Base-by-base conservation (phyloP, 2,113 vertebrate genomes). In the Chlorodrepanis virens region DNA sequence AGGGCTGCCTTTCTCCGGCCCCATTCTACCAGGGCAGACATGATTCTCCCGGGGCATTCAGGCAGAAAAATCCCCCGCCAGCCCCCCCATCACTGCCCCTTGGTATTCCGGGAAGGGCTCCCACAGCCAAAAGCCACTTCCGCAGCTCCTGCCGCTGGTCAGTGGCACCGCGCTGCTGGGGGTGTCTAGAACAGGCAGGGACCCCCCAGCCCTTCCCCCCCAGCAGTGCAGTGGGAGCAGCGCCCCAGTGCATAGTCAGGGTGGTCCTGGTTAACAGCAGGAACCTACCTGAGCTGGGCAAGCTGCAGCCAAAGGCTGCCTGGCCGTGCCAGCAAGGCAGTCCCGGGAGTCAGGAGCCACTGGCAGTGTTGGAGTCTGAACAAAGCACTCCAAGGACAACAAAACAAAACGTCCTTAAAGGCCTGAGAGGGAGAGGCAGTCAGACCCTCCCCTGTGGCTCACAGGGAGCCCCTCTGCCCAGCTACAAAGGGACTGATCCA, bases 21-120 rank as follows among this genome's bases (percentile, higher is more conserved):
- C 76, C 92, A 77, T 94, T 95, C 92, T 96, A 78, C 83, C 5
- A 9, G 67, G 88, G 79, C 42, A 28, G 90, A 87, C 92, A 90
- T 47, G 31, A 97, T 95, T 97, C 86, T 95, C 92, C 54, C 2
- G 1, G 76, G 68, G 86, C 83, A 1, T 80, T 97, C 96, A 97
- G 94, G 96, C 96, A 96, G 96, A 97, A 97, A 91, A 95, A 93
- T 97, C 94, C 94, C 90, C 92, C 85, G 25, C 85, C 6, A 12
- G 20, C 87, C 87, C 91, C 80, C 91, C 77, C 90, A 84, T 20
- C 3, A 1, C 91, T 84, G 87, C 94, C 95, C 95, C 95, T 96
- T 95, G 87, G 83, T 97, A 96, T 96, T 96, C 90, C 59, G 3
- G 82, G 94, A 94, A 96, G 82, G 67, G 82, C 54, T 94, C 82